Percentiles rank a stretch among this genome's conserved stretches.
Conservation (phyloP, 2,113 vertebrate genomes). For the Saccopteryx bilineata region DNA sequence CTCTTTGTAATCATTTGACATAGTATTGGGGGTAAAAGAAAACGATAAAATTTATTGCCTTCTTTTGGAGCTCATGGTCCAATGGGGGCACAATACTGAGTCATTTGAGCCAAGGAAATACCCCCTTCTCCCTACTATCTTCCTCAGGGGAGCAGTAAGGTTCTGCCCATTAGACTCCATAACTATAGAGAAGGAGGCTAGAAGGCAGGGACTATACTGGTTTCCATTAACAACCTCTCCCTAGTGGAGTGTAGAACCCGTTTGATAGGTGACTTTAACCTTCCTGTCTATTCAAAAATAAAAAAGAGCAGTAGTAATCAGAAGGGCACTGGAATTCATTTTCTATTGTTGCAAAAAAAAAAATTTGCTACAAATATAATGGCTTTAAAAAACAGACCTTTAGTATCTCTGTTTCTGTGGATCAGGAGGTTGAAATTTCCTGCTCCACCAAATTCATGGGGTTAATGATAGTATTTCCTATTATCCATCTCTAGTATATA, state of each 20-base stretch:
- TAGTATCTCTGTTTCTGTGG: neutral
- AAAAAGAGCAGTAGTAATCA: too few species aligned
- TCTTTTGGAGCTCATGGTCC: neutral
- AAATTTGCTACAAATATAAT: neutral
- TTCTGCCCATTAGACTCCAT: too few species aligned
- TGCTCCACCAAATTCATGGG: neutral
- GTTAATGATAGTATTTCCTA: neutral
- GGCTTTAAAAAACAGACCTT: neutral
- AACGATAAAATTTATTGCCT: neutral
- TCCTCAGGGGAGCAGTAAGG: neutral
- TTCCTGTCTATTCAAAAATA: neutral
- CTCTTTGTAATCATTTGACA: neutral
- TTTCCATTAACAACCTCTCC: neutral
- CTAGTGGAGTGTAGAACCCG: neutral
- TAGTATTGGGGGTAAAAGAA: neutral
- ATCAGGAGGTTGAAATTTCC: neutral
- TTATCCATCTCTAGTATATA: too few species aligned
- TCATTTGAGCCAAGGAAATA: neutral
- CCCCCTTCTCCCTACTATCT: neutral
- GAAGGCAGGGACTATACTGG: too few species aligned
- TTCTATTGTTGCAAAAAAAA: neutral
- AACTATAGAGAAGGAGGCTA: neutral
- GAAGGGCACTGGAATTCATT: neutral
- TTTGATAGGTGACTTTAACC: neutral
- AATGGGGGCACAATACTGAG: neutral